phyloP scores from a whole-genome alignment of 2,797 vertebrate species.

The Thunnus albacares region DNA sequence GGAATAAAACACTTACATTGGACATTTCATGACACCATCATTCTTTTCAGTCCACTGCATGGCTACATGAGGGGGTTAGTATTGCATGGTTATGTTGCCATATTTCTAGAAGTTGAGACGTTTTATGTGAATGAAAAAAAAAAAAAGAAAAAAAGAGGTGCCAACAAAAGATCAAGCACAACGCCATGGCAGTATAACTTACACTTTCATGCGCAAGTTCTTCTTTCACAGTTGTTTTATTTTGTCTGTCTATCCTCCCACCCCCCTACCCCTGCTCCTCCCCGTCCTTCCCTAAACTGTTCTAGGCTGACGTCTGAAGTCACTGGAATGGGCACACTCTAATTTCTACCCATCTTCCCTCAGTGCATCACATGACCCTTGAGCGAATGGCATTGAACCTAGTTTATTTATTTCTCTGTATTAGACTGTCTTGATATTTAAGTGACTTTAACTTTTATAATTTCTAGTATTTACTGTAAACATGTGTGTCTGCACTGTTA shows the following conservation, averaged over 20 bases:
- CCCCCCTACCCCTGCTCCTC: conserved; percentile 30
- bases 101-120: conserved; percentile 31
- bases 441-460: conserved; percentile 73
- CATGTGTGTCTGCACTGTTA: conserved; percentile 59
- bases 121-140: conserved; percentile 37
- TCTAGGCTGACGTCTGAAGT: conserved; percentile 98
- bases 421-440: conserved; percentile 84
- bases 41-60: conserved; percentile 56
- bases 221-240: conserved; percentile 81
- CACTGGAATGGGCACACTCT: conserved; percentile 97
- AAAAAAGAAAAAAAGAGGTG: conserved; percentile 17
- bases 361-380: conserved; percentile 89
- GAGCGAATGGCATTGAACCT: conserved; percentile 87
- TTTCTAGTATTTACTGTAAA: conserved; percentile 74
- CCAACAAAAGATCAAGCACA: conserved; percentile 35
- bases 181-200: conserved; percentile 55
- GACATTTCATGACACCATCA: conserved; percentile 32
- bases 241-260: conserved; percentile 74
- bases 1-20: conserved; percentile 32
- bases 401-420: conserved; percentile 84
- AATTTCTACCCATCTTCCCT: conserved; percentile 88
- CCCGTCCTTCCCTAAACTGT: conserved; percentile 76
- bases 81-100: conserved; percentile 42
- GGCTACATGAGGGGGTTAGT: conserved; percentile 30
- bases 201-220: conserved; percentile 69